Conservation (phyloP, 2,113 vertebrate species). For the Orientallactaga bullata region DNA sequence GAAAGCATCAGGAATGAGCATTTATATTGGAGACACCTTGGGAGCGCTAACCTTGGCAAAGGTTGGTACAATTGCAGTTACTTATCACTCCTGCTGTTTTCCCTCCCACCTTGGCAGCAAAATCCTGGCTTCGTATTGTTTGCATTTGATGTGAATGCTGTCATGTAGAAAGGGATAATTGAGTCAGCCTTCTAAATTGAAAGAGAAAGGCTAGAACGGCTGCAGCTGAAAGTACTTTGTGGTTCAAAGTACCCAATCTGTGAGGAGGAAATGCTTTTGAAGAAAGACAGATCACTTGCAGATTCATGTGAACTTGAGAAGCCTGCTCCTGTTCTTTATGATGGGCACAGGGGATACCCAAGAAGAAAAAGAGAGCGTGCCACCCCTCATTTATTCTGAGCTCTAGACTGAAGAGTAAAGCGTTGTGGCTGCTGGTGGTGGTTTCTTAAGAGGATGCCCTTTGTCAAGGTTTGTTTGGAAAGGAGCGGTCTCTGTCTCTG, state of each 20-base stretch:
- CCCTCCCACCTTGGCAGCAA: not conserved
- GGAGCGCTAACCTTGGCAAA: constrained; percentile 23
- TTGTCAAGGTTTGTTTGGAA: not conserved
- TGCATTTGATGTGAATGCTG: constrained; percentile 41
- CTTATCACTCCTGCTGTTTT: not conserved
- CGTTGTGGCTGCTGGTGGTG: no score
- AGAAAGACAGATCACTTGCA: not conserved
- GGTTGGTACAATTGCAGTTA: not conserved
- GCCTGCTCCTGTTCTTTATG: not conserved
- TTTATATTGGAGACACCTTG: not conserved
- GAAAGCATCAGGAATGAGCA: constrained; percentile 9
- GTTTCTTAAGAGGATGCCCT: not conserved
- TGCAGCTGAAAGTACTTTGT: not conserved
- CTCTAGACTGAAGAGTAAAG: not conserved
- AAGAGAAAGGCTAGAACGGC: not conserved
- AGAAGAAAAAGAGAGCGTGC: not conserved
- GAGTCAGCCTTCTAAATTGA: constrained; percentile 26
- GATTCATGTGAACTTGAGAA: not conserved
- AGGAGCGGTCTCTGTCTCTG: not conserved
- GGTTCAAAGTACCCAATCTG: not conserved
- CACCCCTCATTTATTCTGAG: not conserved
- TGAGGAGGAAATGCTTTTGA: not conserved
- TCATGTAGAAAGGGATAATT: not conserved
- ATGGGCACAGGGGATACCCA: rapidly evolving
- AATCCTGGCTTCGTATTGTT: not conserved